phyloP scores from a whole-genome alignment of 2,113 vertebrate species.

The Thinocorus orbignyianus region DNA sequence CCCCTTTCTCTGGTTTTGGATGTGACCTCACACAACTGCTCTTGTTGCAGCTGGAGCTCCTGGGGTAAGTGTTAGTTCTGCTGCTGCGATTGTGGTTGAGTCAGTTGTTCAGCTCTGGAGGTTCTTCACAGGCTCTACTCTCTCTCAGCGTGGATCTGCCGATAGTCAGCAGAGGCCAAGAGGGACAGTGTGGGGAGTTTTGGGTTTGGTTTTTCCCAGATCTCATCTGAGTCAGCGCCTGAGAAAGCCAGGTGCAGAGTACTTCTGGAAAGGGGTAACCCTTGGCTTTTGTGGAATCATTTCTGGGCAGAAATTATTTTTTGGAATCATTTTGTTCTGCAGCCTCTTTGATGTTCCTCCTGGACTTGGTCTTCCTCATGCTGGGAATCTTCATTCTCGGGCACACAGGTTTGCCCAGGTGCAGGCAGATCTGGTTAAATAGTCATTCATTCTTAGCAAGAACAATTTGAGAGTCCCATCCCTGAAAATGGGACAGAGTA shows the following conservation, averaged over 20 bases:
- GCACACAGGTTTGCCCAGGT: neutral
- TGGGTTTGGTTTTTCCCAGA: conserved; percentile 45
- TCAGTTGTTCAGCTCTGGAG: neutral
- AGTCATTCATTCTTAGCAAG: neutral
- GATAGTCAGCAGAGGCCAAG: neutral
- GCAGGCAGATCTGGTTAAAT: neutral
- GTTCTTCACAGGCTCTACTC: neutral
- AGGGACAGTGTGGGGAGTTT: neutral
- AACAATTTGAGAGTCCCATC: neutral
- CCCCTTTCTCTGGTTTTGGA: neutral
- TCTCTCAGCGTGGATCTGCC: neutral
- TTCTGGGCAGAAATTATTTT: neutral
- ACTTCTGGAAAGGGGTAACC: neutral
- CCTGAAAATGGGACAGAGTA: neutral
- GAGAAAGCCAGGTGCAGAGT: conserved; percentile 42
- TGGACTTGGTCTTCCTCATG: neutral
- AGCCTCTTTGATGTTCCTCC: neutral
- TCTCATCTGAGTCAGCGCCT: conserved; percentile 30
- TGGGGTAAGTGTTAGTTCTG: neutral
- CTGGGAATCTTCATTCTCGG: neutral
- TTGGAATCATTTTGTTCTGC: neutral
- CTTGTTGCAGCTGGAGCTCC: neutral
- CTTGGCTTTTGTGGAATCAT: neutral
- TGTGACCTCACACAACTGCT: neutral
- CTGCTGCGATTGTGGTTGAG: neutral